phyloP scores from a whole-genome alignment of 92 coral and sea anemone species.

The Heliopora coerulea region DNA sequence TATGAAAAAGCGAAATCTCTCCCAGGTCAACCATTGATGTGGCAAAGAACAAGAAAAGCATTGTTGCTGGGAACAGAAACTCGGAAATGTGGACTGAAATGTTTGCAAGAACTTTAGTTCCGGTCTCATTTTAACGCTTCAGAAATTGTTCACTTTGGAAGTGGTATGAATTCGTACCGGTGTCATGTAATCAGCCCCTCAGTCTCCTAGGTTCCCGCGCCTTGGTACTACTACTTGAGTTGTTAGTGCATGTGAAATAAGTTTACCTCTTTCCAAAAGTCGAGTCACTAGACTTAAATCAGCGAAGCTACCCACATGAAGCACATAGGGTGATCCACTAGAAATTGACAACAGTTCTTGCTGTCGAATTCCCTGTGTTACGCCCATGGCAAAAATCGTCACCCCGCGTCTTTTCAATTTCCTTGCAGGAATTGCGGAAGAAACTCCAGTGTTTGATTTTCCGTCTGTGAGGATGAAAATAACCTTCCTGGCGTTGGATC shows the following conservation, averaged over 20 bases:
- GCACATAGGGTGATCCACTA: not conserved
- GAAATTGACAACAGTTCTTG: slow-evolving; percentile 1
- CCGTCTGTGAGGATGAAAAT: slow-evolving; percentile 25
- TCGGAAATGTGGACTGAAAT: too few relatives aligned
- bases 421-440: not conserved
- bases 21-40: too few relatives aligned
- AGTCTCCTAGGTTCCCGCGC: too few relatives aligned
- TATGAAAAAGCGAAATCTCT: too few relatives aligned
- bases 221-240: not conserved
- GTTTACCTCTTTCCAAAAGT: slow-evolving; percentile 10
- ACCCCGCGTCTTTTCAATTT: slow-evolving; percentile 8
- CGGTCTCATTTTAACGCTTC: too few relatives aligned
- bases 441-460: not conserved
- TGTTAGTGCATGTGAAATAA: not conserved
- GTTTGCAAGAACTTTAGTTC: too few relatives aligned
- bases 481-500: slow-evolving; percentile 8
- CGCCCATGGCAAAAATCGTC: slow-evolving; percentile 13
- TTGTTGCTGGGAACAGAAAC: too few relatives aligned
- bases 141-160: too few relatives aligned
- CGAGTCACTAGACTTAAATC: slow-evolving; percentile 5
- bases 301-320: slow-evolving; percentile 18
- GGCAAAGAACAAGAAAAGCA: too few relatives aligned
- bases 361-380: not conserved
- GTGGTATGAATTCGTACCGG: too few relatives aligned
- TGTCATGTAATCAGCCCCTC: not conserved